phyloP scores from a whole-genome alignment of 1,140 invertebrate genomes.

The Venustaconcha ellipsiformis region DNA sequence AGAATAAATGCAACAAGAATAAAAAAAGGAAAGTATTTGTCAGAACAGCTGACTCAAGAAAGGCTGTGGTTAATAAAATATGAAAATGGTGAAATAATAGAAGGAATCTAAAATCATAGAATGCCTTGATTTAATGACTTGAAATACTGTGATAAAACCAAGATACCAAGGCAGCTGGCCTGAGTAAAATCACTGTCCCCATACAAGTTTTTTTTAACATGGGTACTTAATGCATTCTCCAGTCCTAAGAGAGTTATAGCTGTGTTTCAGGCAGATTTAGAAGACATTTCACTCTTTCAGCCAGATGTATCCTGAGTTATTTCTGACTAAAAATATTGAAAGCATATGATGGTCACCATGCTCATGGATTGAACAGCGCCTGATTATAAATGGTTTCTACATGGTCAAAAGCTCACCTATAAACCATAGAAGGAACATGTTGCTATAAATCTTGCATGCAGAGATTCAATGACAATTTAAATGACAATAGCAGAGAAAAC shows the following conservation, averaged over 20 bases:
- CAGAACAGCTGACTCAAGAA: too few species aligned
- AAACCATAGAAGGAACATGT: slow-evolving; percentile 3
- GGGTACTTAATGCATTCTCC: slow-evolving; percentile 23
- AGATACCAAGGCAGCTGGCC: slow-evolving; percentile 20
- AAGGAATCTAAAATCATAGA: slow-evolving; percentile 26
- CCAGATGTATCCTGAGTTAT: not conserved
- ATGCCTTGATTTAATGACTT: slow-evolving; percentile 20
- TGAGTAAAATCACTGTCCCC: slow-evolving; percentile 9
- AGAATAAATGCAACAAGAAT: too few species aligned
- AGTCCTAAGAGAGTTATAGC: slow-evolving; percentile 13
- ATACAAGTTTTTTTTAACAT: slow-evolving; percentile 11
- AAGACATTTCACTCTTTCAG: slow-evolving; percentile 18
- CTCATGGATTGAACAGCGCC: not conserved
- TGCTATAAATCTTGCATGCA: not conserved
- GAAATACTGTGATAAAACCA: slow-evolving; percentile 9
- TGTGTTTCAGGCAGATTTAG: slow-evolving; percentile 20
- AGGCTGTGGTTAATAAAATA: too few species aligned
- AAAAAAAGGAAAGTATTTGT: too few species aligned
- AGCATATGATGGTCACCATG: slow-evolving; percentile 7
- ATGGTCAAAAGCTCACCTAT: slow-evolving; percentile 9
- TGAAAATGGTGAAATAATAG: slow-evolving; percentile 1
- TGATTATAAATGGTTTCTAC: not conserved
- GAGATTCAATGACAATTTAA: slow-evolving; percentile 11
- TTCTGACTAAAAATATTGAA: slow-evolving; percentile 5
- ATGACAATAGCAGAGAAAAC: slow-evolving; percentile 7